These are phyloP conservation scores for Lordiphosa clarofinis DNA, from an alignment of 1,140 invertebrate species.

Conservation along the genomic window DNA sequence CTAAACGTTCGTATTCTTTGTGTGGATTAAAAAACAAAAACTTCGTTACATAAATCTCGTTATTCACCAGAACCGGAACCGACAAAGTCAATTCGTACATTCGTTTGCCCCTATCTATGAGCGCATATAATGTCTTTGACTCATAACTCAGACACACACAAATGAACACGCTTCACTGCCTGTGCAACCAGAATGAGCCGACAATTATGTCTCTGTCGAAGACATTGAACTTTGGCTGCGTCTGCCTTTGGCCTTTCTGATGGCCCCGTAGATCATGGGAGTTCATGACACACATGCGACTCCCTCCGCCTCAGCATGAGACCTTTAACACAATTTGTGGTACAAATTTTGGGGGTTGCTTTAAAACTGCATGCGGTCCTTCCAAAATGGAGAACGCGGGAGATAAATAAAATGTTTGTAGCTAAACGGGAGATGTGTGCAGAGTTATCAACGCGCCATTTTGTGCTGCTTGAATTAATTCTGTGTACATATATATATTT, in stretches of 20 bases:
- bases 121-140: background rate
- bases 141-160: conserved; percentile 8
- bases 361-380: conserved; percentile 34
- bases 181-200: conserved; percentile 18
- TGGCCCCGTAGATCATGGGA: background rate
- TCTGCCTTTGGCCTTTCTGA: conserved; percentile 7
- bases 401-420: too few species aligned
- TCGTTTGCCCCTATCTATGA: too few species aligned
- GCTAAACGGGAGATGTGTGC: too few species aligned
- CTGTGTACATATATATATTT: conserved; percentile 24
- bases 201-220: conserved; percentile 8
- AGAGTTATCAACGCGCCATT: conserved; percentile 39
- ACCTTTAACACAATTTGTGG: conserved; percentile 28
- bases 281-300: conserved; percentile 11
- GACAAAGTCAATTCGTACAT: too few species aligned
- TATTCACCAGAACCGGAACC: too few species aligned
- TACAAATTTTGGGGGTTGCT: conserved; percentile 35
- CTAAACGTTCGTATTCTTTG: too few species aligned
- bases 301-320: conserved; percentile 20
- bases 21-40: too few species aligned
- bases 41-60: too few species aligned
- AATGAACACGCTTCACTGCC: conserved; percentile 15
- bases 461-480: conserved; percentile 74
- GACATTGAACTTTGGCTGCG: conserved; percentile 29
- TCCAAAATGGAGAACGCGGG: too few species aligned